These are phyloP conservation scores for Microchirus variegatus DNA, from an alignment of 2,797 vertebrate genomes.

Conservation along the genomic window DNA sequence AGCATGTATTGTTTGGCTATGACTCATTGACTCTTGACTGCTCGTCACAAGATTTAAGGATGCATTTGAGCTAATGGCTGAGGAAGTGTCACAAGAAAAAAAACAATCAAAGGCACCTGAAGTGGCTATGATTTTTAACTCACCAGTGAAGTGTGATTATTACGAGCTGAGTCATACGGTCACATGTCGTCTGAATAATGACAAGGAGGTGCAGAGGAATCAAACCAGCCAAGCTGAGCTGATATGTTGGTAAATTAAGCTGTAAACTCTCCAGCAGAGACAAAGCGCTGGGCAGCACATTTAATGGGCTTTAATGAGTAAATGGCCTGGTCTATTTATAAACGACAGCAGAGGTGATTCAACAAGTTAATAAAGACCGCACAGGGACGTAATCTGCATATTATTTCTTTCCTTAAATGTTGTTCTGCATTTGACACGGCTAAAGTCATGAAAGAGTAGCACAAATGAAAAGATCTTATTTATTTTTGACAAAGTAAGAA, in stretches of 20 bases:
- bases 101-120: conserved; percentile 5
- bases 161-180: conserved; percentile 47
- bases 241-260: conserved; percentile 45
- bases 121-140: conserved; percentile 43
- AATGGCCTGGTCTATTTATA: conserved; percentile 42
- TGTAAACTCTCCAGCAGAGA: conserved; percentile 46
- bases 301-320: conserved; percentile 60
- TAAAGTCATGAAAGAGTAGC: conserved; percentile 48
- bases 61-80: conserved; percentile 13
- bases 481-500: conserved; percentile 49
- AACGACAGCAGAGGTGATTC: conserved; percentile 47
- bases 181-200: conserved; percentile 50
- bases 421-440: conserved; percentile 26
- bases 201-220: conserved; percentile 32
- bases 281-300: conserved; percentile 52
- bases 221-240: conserved; percentile 32
- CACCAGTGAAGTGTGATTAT: conserved; percentile 33
- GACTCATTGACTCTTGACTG: conserved; percentile 2
- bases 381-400: conserved; percentile 30
- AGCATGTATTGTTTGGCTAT: neutral
- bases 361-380: conserved; percentile 48
- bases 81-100: conserved; percentile 7
- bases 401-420: conserved; percentile 44
- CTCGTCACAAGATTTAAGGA: conserved; percentile 13
- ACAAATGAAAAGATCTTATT: conserved; percentile 64